Evolutionary conservation across 2,797 vertebrate genomes (phyloP).

Genomic region (Anabas testudineus): DNA sequence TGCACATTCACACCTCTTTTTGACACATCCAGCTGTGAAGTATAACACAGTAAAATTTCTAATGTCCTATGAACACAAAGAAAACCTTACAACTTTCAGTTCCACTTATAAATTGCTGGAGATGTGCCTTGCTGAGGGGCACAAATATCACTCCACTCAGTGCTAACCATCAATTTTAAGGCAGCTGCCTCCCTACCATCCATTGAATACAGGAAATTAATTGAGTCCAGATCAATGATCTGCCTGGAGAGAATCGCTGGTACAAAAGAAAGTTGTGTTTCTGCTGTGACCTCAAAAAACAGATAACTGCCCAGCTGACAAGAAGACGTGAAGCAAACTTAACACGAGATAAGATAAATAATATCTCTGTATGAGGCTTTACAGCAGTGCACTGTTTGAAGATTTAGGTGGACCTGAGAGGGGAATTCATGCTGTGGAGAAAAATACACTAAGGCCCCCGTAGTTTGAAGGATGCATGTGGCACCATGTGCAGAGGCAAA

Average conservation of each 20-base stretch:
- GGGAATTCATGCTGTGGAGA: slow-evolving; percentile 3
- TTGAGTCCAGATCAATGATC: not conserved
- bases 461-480: not conserved
- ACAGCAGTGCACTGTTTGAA: not conserved
- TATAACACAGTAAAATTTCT: not conserved
- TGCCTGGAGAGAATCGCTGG: not conserved
- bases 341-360: not conserved
- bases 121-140: not conserved
- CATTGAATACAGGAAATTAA: too few relatives aligned
- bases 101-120: not conserved
- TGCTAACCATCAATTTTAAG: too few relatives aligned
- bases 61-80: not conserved
- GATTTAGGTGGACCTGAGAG: not conserved
- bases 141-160: not conserved
- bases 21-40: not conserved
- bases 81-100: not conserved
- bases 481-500: not conserved
- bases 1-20: not conserved
- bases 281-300: not conserved
- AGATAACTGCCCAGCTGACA: not conserved
- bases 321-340: not conserved
- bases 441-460: not conserved
- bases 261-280: not conserved
- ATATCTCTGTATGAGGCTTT: not conserved
- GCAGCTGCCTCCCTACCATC: not conserved